A percentile compares a stretch with the other conserved stretches of the same genome.
These are phyloP conservation scores for Molossus alvarezi DNA, from an alignment of 2,797 vertebrate species.

Conservation along the genomic window DNA sequence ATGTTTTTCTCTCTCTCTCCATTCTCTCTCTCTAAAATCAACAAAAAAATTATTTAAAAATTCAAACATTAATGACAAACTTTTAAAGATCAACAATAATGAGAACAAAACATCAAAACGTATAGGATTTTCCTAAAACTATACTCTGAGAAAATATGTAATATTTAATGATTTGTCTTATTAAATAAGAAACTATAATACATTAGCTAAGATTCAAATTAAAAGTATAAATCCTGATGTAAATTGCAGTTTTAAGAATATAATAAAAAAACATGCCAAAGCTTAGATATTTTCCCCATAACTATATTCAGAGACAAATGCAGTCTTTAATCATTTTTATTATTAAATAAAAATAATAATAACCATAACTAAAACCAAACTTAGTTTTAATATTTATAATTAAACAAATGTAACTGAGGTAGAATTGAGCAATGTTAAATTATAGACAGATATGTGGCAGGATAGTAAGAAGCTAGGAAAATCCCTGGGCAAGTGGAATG, in stretches of 20 bases:
- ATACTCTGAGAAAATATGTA: not conserved
- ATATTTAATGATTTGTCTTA: constrained; percentile 54
- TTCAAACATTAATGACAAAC: not conserved
- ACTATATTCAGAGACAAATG: constrained; percentile 11
- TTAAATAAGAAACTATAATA: constrained; percentile 43
- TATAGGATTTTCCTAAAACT: not conserved
- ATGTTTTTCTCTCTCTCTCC: not conserved
- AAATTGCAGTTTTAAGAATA: constrained; percentile 17
- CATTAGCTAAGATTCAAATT: constrained; percentile 64
- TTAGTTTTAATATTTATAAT: constrained; percentile 32
- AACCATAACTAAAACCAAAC: not conserved
- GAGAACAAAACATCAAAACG: not conserved
- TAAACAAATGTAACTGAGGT: constrained; percentile 45
- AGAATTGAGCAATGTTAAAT: not conserved
- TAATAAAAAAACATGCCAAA: constrained; percentile 16
- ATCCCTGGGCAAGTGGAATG: not conserved
- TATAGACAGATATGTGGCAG: not conserved
- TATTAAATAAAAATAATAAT: constrained; percentile 21
- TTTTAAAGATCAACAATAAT: constrained; percentile 57
- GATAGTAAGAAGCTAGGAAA: not conserved
- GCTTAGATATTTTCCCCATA: constrained; percentile 15
- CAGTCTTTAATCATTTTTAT: not conserved
- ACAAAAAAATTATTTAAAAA: constrained; percentile 43
- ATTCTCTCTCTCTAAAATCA: not conserved
- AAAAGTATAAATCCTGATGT: constrained; percentile 60